These are phyloP conservation scores for Drosophila barbarae DNA, from an alignment of 2,888 invertebrate genomes.

Conservation along the genomic window DNA sequence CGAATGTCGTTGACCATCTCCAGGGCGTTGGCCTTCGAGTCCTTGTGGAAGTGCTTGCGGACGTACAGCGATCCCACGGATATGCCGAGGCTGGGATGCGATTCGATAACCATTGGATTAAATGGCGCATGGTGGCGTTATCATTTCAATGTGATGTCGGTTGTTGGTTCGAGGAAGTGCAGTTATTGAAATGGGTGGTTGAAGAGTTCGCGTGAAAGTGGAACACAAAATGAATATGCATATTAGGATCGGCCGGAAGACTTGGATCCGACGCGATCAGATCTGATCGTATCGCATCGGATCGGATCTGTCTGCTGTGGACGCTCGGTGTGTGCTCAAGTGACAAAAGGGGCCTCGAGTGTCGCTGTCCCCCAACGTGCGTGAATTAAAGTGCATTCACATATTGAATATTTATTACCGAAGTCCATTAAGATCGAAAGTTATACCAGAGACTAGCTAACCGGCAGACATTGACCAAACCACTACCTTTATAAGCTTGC, in stretches of 20 bases:
- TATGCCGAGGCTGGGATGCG: slow-evolving; percentile 83
- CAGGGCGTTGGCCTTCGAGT: slow-evolving; percentile 89
- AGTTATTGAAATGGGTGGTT: slow-evolving; percentile 40
- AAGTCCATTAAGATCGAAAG: slow-evolving; percentile 4
- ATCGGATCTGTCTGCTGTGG: slow-evolving; percentile 3
- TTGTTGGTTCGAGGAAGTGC: slow-evolving; percentile 41
- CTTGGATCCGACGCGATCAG: background rate
- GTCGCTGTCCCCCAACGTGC: slow-evolving; percentile 3
- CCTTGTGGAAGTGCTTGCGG: slow-evolving; percentile 91
- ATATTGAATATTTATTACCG: slow-evolving; percentile 1
- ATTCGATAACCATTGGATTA: slow-evolving; percentile 24
- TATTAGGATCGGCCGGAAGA: slow-evolving; percentile 22
- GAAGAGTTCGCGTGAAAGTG: slow-evolving; percentile 44
- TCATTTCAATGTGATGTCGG: slow-evolving; percentile 41
- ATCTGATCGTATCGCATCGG: slow-evolving; percentile 3
- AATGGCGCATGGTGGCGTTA: slow-evolving; percentile 31
- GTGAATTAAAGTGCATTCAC: slow-evolving; percentile 9
- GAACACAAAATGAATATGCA: slow-evolving; percentile 51
- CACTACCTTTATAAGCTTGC: background rate
- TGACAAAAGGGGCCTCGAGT: slow-evolving; percentile 1
- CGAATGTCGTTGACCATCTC: slow-evolving; percentile 94
- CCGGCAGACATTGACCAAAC: background rate
- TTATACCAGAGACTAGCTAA: background rate
- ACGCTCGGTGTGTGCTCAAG: background rate
- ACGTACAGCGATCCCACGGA: slow-evolving; percentile 93